A percentile compares a stretch with the other conserved stretches of the same genome.
These are phyloP conservation scores for Temnothorax curvispinosus DNA, from an alignment of 1,140 invertebrate genomes.

Conservation along the genomic window DNA sequence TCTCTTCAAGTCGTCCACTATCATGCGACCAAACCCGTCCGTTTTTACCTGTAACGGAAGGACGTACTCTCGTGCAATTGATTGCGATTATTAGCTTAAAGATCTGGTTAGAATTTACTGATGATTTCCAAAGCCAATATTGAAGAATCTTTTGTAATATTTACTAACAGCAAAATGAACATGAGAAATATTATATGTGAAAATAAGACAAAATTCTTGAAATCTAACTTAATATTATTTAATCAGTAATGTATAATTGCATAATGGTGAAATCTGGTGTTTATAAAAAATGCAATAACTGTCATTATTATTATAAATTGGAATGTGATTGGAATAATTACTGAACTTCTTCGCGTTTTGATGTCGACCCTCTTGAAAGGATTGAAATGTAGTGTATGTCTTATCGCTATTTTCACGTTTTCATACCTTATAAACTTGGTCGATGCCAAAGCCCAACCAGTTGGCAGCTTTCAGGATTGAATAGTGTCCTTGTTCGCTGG, in stretches of 20 bases:
- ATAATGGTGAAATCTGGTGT: neutral
- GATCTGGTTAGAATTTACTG: neutral
- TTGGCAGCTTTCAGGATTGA: conserved; percentile 93
- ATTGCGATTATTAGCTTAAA: neutral
- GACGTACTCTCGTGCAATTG: neutral
- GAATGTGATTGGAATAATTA: neutral
- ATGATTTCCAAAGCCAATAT: neutral
- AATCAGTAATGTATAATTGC: neutral
- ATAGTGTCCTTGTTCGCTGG: conserved; percentile 95
- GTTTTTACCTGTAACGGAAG: conserved; percentile 87
- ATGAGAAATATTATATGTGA: neutral
- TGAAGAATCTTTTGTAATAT: neutral
- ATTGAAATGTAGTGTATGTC: no score
- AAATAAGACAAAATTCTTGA: neutral
- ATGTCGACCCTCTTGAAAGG: no score
- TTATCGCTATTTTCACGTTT: neutral
- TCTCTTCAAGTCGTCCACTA: conserved; percentile 86
- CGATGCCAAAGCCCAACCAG: conserved; percentile 93
- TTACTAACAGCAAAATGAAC: neutral
- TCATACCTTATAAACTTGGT: conserved; percentile 85
- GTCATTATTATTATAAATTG: neutral
- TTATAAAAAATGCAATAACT: neutral
- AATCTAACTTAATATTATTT: neutral
- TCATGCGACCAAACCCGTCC: conserved; percentile 90
- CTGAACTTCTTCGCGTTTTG: neutral